These are phyloP conservation scores for Whitmania pigra DNA, from an alignment of 1,140 invertebrate genomes.

Conservation along the genomic window DNA sequence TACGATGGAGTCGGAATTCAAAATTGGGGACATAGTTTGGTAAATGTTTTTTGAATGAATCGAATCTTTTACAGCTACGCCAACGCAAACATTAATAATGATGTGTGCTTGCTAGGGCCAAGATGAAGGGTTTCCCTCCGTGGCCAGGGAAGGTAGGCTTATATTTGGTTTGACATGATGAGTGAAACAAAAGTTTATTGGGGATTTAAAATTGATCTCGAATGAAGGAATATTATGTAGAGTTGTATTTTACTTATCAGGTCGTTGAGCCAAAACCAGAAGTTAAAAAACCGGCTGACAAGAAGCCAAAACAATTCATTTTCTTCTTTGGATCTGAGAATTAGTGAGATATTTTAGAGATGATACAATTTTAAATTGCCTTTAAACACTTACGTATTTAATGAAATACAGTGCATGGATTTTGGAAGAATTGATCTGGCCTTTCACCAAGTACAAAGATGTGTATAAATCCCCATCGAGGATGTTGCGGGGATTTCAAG, in stretches of 20 bases:
- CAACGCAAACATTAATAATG: conserved; percentile 21
- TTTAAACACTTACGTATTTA: background rate
- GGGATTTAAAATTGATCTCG: background rate
- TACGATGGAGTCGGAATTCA: conserved; percentile 51
- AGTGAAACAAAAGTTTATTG: background rate
- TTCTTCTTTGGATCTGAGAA: conserved; percentile 86
- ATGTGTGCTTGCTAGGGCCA: conserved; percentile 55
- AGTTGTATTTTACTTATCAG: conserved; percentile 42
- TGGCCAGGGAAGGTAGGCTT: conserved; percentile 77
- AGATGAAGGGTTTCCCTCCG: conserved; percentile 85
- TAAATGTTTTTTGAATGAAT: conserved; percentile 43
- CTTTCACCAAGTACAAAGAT: conserved; percentile 13
- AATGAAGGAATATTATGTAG: background rate
- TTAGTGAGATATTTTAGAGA: conserved; percentile 58
- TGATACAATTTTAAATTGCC: background rate
- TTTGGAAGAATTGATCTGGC: conserved; percentile 13
- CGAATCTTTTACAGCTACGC: conserved; percentile 18
- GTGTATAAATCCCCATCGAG: background rate
- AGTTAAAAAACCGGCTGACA: conserved; percentile 43
- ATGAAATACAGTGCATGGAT: background rate
- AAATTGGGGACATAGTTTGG: conserved; percentile 63
- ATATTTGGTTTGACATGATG: conserved; percentile 14
- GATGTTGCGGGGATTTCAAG: conserved; percentile 12
- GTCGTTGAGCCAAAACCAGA: conserved; percentile 49
- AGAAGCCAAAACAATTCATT: conserved; percentile 61